Evolutionary conservation across 2,113 vertebrate species (phyloP).

Genomic region (Bambusicola thoracicus): DNA sequence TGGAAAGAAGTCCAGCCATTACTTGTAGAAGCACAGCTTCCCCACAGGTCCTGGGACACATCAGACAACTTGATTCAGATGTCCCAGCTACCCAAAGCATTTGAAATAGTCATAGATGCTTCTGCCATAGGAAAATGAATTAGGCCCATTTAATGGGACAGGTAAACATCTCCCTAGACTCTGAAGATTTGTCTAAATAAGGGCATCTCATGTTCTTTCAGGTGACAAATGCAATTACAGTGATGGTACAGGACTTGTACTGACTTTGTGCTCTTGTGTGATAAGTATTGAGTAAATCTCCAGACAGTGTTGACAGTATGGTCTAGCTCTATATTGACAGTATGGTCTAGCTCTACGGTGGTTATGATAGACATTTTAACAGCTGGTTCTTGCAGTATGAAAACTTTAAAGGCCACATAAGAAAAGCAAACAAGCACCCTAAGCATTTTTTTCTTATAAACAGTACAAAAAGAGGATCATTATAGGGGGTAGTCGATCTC

Average conservation of each 20-base stretch:
- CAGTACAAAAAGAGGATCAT: not conserved
- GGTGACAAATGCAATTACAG: not conserved
- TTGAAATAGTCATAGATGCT: not conserved
- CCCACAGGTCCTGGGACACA: not conserved
- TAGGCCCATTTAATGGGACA: not conserved
- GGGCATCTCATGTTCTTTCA: not conserved
- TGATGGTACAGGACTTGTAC: not conserved
- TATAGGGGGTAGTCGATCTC: not conserved
- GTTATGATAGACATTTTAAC: not conserved
- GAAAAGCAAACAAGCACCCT: not conserved
- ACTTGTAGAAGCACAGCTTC: not conserved
- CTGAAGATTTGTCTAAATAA: not conserved
- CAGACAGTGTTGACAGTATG: not conserved
- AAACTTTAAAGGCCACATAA: not conserved
- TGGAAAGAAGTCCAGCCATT: not conserved
- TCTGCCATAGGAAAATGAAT: not conserved
- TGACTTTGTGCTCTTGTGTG: not conserved
- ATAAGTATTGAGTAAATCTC: not conserved
- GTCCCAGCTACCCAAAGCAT: not conserved
- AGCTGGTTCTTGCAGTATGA: not conserved
- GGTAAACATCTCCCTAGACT: not conserved
- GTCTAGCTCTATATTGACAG: not conserved
- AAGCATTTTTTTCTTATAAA: not conserved
- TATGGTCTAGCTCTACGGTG: not conserved
- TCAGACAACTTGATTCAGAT: not conserved